Evolutionary conservation across 2,888 invertebrate species (phyloP).

Genomic region (Nomada flava): DNA sequence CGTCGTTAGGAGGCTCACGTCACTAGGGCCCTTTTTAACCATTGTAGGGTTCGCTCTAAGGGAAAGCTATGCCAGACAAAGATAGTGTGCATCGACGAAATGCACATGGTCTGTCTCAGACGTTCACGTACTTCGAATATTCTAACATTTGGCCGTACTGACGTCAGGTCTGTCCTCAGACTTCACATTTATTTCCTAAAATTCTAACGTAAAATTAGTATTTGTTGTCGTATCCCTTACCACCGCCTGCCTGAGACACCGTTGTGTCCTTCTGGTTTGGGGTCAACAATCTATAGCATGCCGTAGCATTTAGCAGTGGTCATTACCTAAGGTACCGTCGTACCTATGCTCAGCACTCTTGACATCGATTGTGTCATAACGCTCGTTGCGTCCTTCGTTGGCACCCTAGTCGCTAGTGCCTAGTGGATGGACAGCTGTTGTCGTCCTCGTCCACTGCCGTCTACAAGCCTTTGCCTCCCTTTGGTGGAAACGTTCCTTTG

Average conservation of each 20-base stretch:
- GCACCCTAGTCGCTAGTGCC: too few species aligned
- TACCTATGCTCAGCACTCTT: background rate
- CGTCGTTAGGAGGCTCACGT: background rate
- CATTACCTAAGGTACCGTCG: background rate
- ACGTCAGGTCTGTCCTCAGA: background rate
- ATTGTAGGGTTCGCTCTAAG: background rate
- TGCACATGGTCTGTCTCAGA: background rate
- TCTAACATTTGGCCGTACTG: background rate
- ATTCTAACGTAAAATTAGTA: background rate
- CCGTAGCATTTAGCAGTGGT: background rate
- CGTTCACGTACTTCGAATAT: background rate
- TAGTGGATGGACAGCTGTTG: too few species aligned
- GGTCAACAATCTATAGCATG: background rate
- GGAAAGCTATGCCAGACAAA: background rate
- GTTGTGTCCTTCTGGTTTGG: background rate
- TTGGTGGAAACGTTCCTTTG: too few species aligned
- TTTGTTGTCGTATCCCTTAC: background rate
- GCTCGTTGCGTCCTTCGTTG: background rate
- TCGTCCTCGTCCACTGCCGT: too few species aligned
- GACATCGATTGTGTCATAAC: background rate
- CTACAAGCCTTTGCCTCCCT: too few species aligned
- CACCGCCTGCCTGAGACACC: background rate
- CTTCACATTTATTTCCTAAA: background rate
- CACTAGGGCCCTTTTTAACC: background rate
- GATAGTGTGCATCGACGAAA: too few species aligned